These are phyloP conservation scores for Cinclus cinclus DNA, from an alignment of 2,113 vertebrate genomes.

Conservation along the genomic window DNA sequence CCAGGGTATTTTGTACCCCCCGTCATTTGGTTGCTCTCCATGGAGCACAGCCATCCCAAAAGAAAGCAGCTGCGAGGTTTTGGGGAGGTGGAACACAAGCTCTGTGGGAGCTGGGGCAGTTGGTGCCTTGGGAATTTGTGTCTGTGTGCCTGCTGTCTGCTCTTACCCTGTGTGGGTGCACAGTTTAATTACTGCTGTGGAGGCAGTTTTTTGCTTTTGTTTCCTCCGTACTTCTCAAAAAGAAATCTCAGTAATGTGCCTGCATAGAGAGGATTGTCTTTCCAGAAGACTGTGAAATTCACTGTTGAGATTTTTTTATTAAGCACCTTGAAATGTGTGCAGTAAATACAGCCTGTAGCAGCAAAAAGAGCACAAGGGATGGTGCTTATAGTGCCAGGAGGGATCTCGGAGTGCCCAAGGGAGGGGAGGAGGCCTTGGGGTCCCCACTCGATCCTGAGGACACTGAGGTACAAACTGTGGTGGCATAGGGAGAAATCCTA, in stretches of 20 bases:
- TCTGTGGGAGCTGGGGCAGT: neutral
- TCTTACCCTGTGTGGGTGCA: neutral
- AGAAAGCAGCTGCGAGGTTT: neutral
- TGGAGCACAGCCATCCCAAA: neutral
- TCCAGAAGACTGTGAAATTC: neutral
- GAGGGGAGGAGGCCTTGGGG: neutral
- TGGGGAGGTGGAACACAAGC: neutral
- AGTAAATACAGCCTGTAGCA: neutral
- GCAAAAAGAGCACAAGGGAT: neutral
- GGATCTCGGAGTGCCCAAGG: neutral
- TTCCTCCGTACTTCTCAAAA: neutral
- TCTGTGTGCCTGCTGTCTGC: neutral
- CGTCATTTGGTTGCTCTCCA: neutral
- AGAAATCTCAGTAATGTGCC: neutral
- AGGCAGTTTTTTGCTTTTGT: neutral
- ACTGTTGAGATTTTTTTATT: neutral
- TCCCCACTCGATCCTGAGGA: neutral
- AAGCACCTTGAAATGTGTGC: neutral
- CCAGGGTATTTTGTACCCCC: neutral
- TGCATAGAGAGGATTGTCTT: neutral
- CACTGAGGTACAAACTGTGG: neutral
- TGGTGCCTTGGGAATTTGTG: neutral
- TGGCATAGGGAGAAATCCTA: neutral
- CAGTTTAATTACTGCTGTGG: neutral
- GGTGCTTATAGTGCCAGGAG: neutral